These are phyloP conservation scores for Gonioctena quinquepunctata DNA, from an alignment of 1,140 invertebrate species.

Conservation along the genomic window DNA sequence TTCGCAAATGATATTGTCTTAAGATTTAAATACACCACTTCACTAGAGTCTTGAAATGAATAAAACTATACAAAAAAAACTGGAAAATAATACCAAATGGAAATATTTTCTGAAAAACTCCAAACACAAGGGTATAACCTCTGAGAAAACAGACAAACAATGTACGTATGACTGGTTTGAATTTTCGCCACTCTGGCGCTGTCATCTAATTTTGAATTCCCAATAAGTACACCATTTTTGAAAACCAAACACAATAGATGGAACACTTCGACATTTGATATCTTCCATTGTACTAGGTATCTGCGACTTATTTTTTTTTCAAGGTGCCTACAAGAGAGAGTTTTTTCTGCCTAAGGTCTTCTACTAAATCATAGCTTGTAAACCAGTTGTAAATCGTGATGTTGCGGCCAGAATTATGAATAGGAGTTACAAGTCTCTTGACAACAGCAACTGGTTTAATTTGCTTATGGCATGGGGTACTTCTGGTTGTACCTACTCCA, in stretches of 20 bases:
- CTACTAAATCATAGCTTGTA: neutral
- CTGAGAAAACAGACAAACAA: no score
- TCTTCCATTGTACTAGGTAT: neutral
- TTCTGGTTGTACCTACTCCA: neutral
- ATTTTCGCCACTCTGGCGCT: no score
- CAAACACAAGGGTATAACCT: no score
- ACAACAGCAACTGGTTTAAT: neutral
- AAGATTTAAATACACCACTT: no score
- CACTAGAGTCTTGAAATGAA: no score
- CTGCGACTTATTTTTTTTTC: neutral
- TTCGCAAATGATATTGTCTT: no score
- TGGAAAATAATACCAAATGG: no score
- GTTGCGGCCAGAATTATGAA: constrained; percentile 3
- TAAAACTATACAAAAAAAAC: no score
- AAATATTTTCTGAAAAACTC: no score
- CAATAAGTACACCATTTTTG: no score
- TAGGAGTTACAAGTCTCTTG: neutral
- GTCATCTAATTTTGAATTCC: no score
- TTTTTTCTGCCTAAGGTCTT: neutral
- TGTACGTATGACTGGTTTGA: no score
- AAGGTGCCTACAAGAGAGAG: neutral
- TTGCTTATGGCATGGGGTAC: neutral
- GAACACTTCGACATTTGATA: neutral
- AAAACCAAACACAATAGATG: constrained; percentile 15
- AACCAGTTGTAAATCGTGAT: constrained; percentile 12